phyloP scores from a whole-genome alignment of 1,140 invertebrate genomes.

The Alviniconcha marisindica region DNA sequence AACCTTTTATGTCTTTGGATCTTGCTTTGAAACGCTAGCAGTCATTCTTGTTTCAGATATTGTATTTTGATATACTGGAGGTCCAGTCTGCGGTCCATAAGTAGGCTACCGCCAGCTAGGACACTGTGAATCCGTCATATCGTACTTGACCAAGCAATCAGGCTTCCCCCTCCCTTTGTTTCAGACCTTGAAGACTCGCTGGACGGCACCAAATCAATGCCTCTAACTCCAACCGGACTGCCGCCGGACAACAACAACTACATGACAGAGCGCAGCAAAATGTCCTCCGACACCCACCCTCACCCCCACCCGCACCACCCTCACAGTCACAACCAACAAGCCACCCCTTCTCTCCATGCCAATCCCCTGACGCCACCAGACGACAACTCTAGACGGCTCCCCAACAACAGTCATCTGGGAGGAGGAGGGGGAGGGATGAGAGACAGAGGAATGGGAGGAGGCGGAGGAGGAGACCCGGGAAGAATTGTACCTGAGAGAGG shows the following conservation, averaged over 20 bases:
- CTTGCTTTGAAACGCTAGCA: no score
- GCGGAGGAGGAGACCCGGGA: neutral
- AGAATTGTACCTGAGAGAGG: neutral
- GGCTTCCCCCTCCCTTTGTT: no score
- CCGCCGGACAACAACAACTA: neutral
- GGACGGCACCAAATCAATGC: neutral
- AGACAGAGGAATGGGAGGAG: constrained; percentile 12
- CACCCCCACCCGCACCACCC: constrained; percentile 2
- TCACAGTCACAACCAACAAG: constrained; percentile 22
- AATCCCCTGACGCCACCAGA: neutral
- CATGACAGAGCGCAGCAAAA: constrained; percentile 18
- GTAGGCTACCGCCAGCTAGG: no score
- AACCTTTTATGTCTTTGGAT: no score
- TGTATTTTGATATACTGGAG: no score
- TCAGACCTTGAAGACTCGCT: constrained; percentile 22
- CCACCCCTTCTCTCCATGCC: neutral
- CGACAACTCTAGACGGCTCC: neutral
- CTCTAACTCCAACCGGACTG: neutral
- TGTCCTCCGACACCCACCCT: neutral
- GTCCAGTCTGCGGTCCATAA: no score
- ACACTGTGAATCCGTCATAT: no score
- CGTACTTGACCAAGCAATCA: no score
- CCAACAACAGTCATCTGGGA: neutral
- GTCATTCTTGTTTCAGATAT: no score
- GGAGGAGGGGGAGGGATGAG: neutral